Percentiles rank a stretch among this genome's conserved stretches.
Evolutionary conservation across 2,113 vertebrate genomes (phyloP).

Genomic region (Tilapia sparmanii): DNA sequence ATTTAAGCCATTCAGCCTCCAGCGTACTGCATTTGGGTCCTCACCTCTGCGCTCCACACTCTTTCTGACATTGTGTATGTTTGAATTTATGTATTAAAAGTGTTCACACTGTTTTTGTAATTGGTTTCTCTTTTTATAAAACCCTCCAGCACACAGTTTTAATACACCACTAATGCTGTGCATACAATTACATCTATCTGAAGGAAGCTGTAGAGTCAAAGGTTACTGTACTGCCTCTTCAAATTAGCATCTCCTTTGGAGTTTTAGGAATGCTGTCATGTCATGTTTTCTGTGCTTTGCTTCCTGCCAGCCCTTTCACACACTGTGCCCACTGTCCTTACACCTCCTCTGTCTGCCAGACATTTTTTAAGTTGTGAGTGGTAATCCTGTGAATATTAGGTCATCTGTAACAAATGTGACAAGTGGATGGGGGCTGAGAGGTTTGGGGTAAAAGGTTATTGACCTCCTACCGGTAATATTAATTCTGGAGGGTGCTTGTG

Average conservation of each 20-base stretch:
- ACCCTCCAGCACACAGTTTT: not conserved
- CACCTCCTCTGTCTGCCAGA: slow-evolving; percentile 3
- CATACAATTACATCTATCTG: not conserved
- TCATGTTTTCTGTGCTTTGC: not conserved
- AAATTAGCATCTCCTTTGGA: not conserved
- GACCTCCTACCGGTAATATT: not conserved
- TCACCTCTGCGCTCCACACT: not conserved
- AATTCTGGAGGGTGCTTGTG: not conserved
- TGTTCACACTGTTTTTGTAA: not conserved
- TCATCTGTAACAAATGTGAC: not conserved
- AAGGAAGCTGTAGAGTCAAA: not conserved
- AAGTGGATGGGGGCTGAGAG: not conserved
- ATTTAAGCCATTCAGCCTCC: not conserved
- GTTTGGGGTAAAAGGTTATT: not conserved
- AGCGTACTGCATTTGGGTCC: not conserved
- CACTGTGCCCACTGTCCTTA: not conserved
- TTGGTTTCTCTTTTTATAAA: not conserved
- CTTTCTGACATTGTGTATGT: not conserved
- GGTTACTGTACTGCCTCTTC: not conserved
- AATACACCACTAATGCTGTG: not conserved
- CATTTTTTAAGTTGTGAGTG: not conserved
- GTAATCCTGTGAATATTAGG: not conserved
- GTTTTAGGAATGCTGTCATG: not conserved
- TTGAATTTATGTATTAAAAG: not conserved
- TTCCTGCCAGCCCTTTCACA: not conserved